These are phyloP conservation scores for Struthio camelus DNA, from an alignment of 2,113 vertebrate genomes.

Conservation along the genomic window DNA sequence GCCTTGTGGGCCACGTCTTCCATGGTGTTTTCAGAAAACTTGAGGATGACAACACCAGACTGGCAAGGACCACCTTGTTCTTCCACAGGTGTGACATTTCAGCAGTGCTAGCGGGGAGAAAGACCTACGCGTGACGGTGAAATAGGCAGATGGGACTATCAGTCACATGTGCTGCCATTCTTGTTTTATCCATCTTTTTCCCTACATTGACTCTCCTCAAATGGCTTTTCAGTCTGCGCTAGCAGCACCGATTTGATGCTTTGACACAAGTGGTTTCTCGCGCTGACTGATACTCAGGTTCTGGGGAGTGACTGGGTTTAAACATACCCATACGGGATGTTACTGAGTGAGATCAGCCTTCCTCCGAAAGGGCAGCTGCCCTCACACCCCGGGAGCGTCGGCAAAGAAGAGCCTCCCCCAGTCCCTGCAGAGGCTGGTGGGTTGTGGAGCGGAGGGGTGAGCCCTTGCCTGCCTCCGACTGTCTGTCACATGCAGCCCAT, in stretches of 20 bases:
- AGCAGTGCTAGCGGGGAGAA: rapidly evolving
- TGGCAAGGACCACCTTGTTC: background rate
- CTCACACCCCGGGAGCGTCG: background rate
- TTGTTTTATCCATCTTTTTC: background rate
- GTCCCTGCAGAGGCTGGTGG: background rate
- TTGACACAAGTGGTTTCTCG: background rate
- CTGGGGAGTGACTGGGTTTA: background rate
- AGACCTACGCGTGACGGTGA: background rate
- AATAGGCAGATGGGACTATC: background rate
- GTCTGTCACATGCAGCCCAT: background rate
- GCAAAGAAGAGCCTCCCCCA: background rate
- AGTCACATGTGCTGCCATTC: background rate
- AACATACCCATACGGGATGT: rapidly evolving
- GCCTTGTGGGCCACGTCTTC: background rate
- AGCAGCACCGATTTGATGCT: rapidly evolving
- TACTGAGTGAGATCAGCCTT: background rate
- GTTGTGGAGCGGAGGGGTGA: background rate
- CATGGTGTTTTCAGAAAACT: background rate
- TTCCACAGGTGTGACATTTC: rapidly evolving
- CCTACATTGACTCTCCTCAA: background rate
- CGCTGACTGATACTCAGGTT: background rate
- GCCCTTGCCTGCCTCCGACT: background rate
- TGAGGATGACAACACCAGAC: background rate
- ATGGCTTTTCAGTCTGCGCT: background rate
- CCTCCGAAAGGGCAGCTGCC: background rate